Evolutionary conservation across 2,888 invertebrate genomes (phyloP).

Genomic region (Dugesia japonica): DNA sequence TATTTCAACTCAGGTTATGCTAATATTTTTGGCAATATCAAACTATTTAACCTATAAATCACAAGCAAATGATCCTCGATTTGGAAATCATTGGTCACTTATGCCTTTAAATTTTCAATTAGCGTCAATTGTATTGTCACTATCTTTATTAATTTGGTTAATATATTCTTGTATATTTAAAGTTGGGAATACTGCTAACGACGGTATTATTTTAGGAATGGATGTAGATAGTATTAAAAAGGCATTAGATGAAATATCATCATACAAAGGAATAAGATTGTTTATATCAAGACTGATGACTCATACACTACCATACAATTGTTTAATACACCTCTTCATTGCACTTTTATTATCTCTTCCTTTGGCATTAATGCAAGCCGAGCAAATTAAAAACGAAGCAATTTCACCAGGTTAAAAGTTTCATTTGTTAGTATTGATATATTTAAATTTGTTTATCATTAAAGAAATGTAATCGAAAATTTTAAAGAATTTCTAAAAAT

Average conservation of each 20-base stretch:
- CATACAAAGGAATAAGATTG: neutral
- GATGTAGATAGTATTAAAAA: conserved; percentile 23
- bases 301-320: conserved; percentile 24
- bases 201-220: conserved; percentile 17
- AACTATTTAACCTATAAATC: conserved; percentile 25
- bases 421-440: too few relatives aligned
- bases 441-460: too few relatives aligned
- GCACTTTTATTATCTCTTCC: conserved; percentile 24
- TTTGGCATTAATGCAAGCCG: conserved; percentile 13
- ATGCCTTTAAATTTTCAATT: conserved; percentile 27
- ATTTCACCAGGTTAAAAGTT: conserved; percentile 17
- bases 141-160: conserved; percentile 15
- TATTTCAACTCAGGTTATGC: neutral
- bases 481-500: too few relatives aligned
- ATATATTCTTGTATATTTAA: conserved; percentile 20
- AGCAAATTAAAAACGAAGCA: conserved; percentile 30
- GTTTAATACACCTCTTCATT: conserved; percentile 23
- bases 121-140: conserved; percentile 12
- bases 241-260: conserved; percentile 16
- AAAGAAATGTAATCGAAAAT: too few relatives aligned
- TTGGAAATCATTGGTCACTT: conserved; percentile 10
- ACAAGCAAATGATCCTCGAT: conserved; percentile 26
- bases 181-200: conserved; percentile 27
- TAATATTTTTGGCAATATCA: conserved; percentile 22
- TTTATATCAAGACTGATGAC: neutral